Evolutionary conservation across 2,888 invertebrate genomes (phyloP).

Genomic region (Macaria notata): DNA sequence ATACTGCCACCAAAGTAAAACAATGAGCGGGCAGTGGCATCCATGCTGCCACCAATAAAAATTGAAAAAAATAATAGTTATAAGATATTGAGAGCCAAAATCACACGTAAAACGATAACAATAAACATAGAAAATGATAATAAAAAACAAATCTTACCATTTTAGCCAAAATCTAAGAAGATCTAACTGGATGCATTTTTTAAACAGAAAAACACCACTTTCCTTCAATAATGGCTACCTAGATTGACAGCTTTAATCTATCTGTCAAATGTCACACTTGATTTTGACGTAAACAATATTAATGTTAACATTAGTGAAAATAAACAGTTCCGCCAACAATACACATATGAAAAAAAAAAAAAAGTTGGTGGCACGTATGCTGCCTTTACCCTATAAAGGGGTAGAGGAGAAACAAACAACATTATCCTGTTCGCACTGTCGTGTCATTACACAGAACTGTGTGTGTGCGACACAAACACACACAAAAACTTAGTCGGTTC

Average conservation of each 20-base stretch:
- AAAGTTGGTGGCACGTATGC: conserved; percentile 15
- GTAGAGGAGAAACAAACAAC: conserved; percentile 19
- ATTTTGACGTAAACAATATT: conserved; percentile 10
- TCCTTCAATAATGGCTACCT: conserved; percentile 10
- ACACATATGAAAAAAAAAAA: conserved; percentile 7
- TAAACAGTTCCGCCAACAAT: conserved; percentile 9
- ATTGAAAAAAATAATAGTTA: conserved; percentile 12
- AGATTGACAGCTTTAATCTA: conserved; percentile 12
- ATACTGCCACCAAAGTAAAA: conserved; percentile 12
- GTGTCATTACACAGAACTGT: conserved; percentile 16
- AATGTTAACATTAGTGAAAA: conserved; percentile 15
- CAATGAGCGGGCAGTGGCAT: conserved; percentile 15
- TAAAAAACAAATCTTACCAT: conserved; percentile 14
- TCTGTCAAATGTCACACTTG: conserved; percentile 13
- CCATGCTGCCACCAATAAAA: conserved; percentile 14
- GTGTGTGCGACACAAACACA: conserved; percentile 29
- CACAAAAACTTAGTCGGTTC: conserved; percentile 20
- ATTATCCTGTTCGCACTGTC: conserved; percentile 35
- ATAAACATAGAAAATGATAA: conserved; percentile 11
- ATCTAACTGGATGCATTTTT: conserved; percentile 15
- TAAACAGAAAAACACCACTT: conserved; percentile 9
- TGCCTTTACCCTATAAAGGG: conserved; percentile 4
- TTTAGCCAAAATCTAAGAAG: conserved; percentile 17
- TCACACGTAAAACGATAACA: conserved; percentile 7
- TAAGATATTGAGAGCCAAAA: background rate